Evolutionary conservation across 2,888 invertebrate genomes (phyloP), one percentile per base, ranked within the genome.

Genomic region (Andrena bicolor): DNA sequence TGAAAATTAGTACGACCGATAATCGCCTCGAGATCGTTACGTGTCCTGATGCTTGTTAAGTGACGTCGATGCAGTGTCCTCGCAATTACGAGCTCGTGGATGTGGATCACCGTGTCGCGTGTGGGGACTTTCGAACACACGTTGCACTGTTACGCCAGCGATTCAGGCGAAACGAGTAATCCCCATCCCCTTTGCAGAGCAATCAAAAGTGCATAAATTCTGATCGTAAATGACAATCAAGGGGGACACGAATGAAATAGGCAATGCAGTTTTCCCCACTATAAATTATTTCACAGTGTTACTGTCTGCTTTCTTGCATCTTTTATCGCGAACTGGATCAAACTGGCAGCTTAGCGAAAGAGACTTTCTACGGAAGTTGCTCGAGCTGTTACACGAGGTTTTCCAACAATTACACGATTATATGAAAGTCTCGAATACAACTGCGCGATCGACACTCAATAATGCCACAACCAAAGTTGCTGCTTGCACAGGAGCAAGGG

Each of bases 351-450:
- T 26, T 28, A 32, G 66, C 64, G n/a, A 49, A 58, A 35, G 79
- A 76, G 82, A 92, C 91, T 93, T 93, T 93, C 92, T 92, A 90
- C 84, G 88, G 86, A 90, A 92, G 89, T 92, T 91, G 86, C 90
- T 88, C 82, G 85, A 88, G 86, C 78, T 84, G 84, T 87, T 85
- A 80, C 41, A 41, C 56, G 70, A 81, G 87, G 87, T 90, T 90
- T 90, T 91, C 90, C 89, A 90, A 87, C 86, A 89, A 90, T 92
- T 90, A 89, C 87, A 61, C 13, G 35, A 58, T 41, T 63, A 32
- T 56, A 80, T 26, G 80, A 68, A 61, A 63, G 51, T n/a, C 60
- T 60, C 8, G 23, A 23, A 28, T 16, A 32, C 35, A 23, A 56
- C 13, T 20, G n/a, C 13, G 20, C 20, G 3, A 10, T 23, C 7